A percentile compares a stretch with the other conserved stretches of the same genome.
phyloP scores from a whole-genome alignment of 1,140 invertebrate species.

The Bombyx mandarina region DNA sequence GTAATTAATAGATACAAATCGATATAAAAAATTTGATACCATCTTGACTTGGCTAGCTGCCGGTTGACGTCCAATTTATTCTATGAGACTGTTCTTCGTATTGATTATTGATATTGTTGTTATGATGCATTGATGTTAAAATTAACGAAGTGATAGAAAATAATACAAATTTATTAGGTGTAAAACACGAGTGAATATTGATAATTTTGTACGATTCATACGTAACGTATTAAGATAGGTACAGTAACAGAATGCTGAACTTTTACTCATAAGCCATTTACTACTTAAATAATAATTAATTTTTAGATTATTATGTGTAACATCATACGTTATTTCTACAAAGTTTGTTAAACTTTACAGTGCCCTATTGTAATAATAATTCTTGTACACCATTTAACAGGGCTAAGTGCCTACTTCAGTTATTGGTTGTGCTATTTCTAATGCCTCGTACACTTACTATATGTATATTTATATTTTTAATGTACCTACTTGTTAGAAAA shows the following conservation, averaged over 20 bases:
- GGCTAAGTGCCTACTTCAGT: too few species aligned
- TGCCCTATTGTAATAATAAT: constrained; percentile 2
- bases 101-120: constrained; percentile 7
- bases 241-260: constrained; percentile 35
- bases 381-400: too few species aligned
- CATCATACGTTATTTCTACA: constrained; percentile 39
- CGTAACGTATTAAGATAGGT: not conserved
- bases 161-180: constrained; percentile 2
- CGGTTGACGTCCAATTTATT: constrained; percentile 5
- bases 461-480: too few species aligned
- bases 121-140: not conserved
- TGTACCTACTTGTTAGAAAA: too few species aligned
- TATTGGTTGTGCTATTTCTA: too few species aligned
- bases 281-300: too few species aligned
- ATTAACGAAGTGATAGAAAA: too few species aligned
- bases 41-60: too few species aligned
- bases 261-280: constrained; percentile 31
- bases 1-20: too few species aligned
- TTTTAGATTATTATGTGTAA: constrained; percentile 32
- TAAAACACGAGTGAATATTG: constrained; percentile 4
- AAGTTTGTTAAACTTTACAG: constrained; percentile 29
- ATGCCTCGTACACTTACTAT: too few species aligned
- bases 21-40: too few species aligned
- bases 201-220: constrained; percentile 8
- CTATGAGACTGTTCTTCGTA: constrained; percentile 8